These are phyloP conservation scores for Pungitius pungitius DNA, from an alignment of 2,113 vertebrate species.

Conservation along the genomic window DNA sequence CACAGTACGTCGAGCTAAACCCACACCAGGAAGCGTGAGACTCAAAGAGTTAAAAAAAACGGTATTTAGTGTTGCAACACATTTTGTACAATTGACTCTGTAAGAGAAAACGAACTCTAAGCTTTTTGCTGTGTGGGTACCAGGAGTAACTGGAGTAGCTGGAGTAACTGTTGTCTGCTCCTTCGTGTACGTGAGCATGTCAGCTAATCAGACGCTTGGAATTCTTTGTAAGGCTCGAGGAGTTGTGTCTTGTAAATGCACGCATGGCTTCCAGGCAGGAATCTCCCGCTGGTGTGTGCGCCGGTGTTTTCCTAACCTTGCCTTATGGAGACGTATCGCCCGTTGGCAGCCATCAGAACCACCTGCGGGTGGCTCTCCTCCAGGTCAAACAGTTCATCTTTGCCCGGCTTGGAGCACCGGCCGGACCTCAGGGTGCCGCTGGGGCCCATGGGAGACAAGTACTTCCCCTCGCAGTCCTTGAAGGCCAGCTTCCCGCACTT, in stretches of 20 bases:
- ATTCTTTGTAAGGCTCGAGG: conserved; percentile 20
- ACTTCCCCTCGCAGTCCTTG: conserved; percentile 94
- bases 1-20: too few relatives aligned
- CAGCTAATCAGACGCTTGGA: conserved; percentile 48
- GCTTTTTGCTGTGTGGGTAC: too few relatives aligned
- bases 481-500: conserved; percentile 94
- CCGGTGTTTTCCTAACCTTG: conserved; percentile 85
- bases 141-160: too few relatives aligned
- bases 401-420: conserved; percentile 91
- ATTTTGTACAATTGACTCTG: too few relatives aligned
- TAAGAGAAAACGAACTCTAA: too few relatives aligned
- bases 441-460: conserved; percentile 91
- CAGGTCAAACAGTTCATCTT: conserved; percentile 96
- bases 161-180: too few relatives aligned
- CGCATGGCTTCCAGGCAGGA: conserved; percentile 1
- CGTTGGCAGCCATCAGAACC: conserved; percentile 89
- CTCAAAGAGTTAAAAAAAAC: too few relatives aligned
- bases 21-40: too few relatives aligned
- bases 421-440: conserved; percentile 90
- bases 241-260: conserved; percentile 1
- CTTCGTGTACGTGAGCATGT: conserved; percentile 56
- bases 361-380: conserved; percentile 97
- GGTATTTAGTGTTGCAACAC: too few relatives aligned
- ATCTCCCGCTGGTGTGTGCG: background rate
- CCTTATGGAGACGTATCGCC: conserved; percentile 91